These are phyloP conservation scores for Ovis canadensis DNA, from an alignment of 2,113 vertebrate species.

Conservation along the genomic window DNA sequence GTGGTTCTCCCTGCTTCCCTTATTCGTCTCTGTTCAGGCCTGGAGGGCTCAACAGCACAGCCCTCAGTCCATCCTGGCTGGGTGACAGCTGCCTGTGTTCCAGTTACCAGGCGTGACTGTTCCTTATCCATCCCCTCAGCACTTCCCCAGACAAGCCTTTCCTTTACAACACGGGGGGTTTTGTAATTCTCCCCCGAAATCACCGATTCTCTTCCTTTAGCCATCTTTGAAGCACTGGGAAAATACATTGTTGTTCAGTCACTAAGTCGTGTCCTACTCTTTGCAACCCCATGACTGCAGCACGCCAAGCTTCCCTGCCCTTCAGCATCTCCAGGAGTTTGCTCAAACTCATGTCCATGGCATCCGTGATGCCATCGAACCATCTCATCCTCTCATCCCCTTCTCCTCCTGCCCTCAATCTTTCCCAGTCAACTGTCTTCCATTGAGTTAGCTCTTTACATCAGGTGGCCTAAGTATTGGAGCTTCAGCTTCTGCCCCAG, in stretches of 20 bases:
- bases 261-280: not conserved
- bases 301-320: not conserved
- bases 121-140: not conserved
- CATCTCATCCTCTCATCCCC: not conserved
- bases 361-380: not conserved
- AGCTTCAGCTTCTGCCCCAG: not conserved
- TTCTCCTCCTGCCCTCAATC: not conserved
- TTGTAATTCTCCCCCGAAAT: not conserved
- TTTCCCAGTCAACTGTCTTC: not conserved
- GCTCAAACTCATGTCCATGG: not conserved
- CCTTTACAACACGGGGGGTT: not conserved
- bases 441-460: not conserved
- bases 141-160: too few relatives aligned
- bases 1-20: not conserved
- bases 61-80: accelerated
- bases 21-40: not conserved
- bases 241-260: not conserved
- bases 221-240: not conserved
- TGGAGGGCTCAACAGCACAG: accelerated
- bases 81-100: not conserved
- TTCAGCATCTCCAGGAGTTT: not conserved
- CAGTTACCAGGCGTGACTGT: too few relatives aligned
- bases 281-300: not conserved
- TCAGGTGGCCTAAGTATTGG: not conserved
- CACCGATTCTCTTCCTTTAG: not conserved